Base-by-base conservation (phyloP, 2,113 vertebrate species). In the Lepus timidus region DNA sequence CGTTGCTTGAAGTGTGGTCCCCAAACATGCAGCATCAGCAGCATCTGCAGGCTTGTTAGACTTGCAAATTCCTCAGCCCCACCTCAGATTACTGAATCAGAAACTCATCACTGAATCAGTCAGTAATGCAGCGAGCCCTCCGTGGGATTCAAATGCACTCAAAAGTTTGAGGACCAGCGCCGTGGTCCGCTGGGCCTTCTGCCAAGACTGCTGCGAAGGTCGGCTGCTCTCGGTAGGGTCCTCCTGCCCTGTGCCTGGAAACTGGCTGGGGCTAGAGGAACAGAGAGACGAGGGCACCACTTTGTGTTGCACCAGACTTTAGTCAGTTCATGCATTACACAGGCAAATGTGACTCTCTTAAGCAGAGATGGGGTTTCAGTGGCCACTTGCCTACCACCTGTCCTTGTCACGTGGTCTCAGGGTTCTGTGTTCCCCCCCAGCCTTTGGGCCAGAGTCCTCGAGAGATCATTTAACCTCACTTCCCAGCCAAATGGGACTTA, bases 401-500 rank as follows among this genome's bases (percentile, higher is more conserved):
- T 33, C 51, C 36, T 1, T 13, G 27, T 68, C 71, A 16, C 22
- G 0, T 44, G 55, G 62, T 33, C 62, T n/a, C 22, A 39, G 61
- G 61, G 49, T n/a, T 82, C 78, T 79, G 9, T 11, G 4, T 67
- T 31, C 44, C 1, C 22, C 22, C 27, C 17, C 25, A 20, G 62
- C 19, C 55, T 44, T 88, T n/a, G 58, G 11, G 58, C 51, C 52
- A n/a, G 27, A 49, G 36, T 62, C 91, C 33, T 67, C 19, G 62
- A 75, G 29, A 96, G 75, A 52, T 75, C 70, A 76, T 55, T 82
- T 29, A 36, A 36, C 86, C 51, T 92, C 49, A 73, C 81, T 91
- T 85, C 64, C 49, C 25, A 25, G 51, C 64, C 79, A 85, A 79
- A 23, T 31, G 67, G 70, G 61, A 76, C 73, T 33, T 33, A 58